Conservation (phyloP, 1,140 invertebrate species). For the Ips typographus region DNA sequence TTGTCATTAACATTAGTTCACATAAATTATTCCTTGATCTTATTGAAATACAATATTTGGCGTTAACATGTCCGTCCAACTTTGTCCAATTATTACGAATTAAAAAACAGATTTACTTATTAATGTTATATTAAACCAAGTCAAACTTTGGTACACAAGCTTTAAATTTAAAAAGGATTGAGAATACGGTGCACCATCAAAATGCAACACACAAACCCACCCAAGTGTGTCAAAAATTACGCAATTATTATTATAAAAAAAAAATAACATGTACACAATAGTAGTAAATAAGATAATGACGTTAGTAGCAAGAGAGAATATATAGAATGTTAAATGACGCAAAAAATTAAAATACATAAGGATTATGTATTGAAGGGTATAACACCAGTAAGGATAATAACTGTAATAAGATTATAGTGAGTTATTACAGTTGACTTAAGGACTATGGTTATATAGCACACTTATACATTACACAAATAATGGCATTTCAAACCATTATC, state of each 20-base stretch:
- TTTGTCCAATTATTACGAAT: too few species aligned
- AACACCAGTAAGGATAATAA: constrained; percentile 26
- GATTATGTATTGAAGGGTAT: constrained; percentile 16
- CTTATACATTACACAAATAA: constrained; percentile 46
- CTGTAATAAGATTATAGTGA: constrained; percentile 33
- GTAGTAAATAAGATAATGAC: constrained; percentile 17
- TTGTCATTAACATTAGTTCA: too few species aligned
- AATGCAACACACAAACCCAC: not conserved
- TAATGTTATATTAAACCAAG: constrained; percentile 32
- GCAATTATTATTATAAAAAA: constrained; percentile 15
- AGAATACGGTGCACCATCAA: not conserved
- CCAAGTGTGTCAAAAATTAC: constrained; percentile 14
- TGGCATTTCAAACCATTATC: constrained; percentile 49
- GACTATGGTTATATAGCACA: constrained; percentile 46
- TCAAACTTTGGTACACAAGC: constrained; percentile 35
- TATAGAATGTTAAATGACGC: constrained; percentile 24
- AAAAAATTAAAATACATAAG: constrained; percentile 28
- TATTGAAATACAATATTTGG: too few species aligned
- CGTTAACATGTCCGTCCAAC: too few species aligned
- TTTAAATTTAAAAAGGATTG: constrained; percentile 16
- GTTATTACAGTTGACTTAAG: constrained; percentile 34
- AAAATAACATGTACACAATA: constrained; percentile 34
- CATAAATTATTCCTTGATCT: too few species aligned
- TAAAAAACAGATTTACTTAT: constrained; percentile 6
- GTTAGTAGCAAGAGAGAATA: constrained; percentile 22